Conservation (phyloP, 1,140 invertebrate genomes). For the Lasioglossum baleicum region DNA sequence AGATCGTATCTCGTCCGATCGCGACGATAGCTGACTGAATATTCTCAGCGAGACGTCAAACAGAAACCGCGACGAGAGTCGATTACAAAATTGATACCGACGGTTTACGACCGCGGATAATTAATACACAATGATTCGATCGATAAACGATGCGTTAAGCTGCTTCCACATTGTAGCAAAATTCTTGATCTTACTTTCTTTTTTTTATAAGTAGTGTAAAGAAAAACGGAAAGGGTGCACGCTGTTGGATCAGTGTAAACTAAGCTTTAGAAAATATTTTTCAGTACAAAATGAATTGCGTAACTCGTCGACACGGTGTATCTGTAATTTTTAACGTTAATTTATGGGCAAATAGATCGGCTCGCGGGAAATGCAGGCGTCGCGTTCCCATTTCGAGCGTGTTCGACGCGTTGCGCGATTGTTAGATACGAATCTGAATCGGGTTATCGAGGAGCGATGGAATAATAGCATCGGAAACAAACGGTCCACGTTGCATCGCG, state of each 20-base stretch:
- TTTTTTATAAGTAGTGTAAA: too few species aligned
- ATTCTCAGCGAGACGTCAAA: slow-evolving; percentile 16
- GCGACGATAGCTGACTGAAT: slow-evolving; percentile 46
- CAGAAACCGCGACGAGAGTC: not conserved
- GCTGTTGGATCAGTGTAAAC: too few species aligned
- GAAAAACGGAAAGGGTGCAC: too few species aligned
- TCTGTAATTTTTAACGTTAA: not conserved
- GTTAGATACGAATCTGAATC: slow-evolving; percentile 35
- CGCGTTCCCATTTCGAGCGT: slow-evolving; percentile 14
- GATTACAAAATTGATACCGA: not conserved
- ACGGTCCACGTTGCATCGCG: slow-evolving; percentile 52
- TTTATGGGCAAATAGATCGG: not conserved
- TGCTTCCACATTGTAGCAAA: too few species aligned
- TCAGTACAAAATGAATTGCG: too few species aligned
- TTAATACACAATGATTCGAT: too few species aligned
- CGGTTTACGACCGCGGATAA: too few species aligned
- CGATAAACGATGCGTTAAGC: too few species aligned
- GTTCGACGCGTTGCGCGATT: slow-evolving; percentile 37
- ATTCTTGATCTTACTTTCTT: too few species aligned
- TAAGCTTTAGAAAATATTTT: too few species aligned
- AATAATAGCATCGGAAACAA: slow-evolving; percentile 58
- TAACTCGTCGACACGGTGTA: too few species aligned
- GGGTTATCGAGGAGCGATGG: slow-evolving; percentile 41
- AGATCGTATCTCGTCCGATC: slow-evolving; percentile 39
- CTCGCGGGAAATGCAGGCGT: not conserved